These are phyloP conservation scores for Lasiurus borealis DNA, from an alignment of 2,113 vertebrate species.

Conservation along the genomic window DNA sequence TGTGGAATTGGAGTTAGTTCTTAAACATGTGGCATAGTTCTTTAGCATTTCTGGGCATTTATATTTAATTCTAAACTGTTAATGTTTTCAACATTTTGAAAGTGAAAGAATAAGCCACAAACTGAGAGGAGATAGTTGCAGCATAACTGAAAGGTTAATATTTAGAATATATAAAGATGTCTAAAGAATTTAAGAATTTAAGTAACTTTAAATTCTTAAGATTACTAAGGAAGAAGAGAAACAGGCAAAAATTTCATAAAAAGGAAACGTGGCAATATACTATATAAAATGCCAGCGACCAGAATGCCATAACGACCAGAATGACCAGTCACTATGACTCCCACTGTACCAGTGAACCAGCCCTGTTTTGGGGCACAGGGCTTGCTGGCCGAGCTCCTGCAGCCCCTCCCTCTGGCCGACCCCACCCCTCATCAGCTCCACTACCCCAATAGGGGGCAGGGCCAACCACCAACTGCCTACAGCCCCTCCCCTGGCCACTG, in stretches of 20 bases:
- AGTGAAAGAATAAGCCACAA: conserved; percentile 37
- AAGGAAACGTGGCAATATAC: neutral
- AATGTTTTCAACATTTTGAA: neutral
- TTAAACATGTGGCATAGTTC: conserved; percentile 26
- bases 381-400: too few relatives aligned
- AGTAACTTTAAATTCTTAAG: neutral
- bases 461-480: too few relatives aligned
- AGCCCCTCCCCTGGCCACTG: too few relatives aligned
- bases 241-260: neutral
- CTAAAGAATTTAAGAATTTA: too few relatives aligned
- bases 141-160: neutral
- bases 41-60: conserved; percentile 21
- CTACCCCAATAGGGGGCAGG: too few relatives aligned
- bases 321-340: too few relatives aligned
- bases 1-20: neutral
- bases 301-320: too few relatives aligned
- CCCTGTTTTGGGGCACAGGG: too few relatives aligned
- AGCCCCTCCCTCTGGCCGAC: too few relatives aligned
- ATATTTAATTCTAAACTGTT: neutral
- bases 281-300: too few relatives aligned
- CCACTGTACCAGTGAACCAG: too few relatives aligned
- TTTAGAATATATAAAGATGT: conserved; percentile 22
- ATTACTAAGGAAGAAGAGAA: neutral
- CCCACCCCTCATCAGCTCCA: too few relatives aligned
- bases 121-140: neutral